Evolutionary conservation across 2,888 invertebrate species (phyloP).

Genomic region (Lamellibrachia satsuma): DNA sequence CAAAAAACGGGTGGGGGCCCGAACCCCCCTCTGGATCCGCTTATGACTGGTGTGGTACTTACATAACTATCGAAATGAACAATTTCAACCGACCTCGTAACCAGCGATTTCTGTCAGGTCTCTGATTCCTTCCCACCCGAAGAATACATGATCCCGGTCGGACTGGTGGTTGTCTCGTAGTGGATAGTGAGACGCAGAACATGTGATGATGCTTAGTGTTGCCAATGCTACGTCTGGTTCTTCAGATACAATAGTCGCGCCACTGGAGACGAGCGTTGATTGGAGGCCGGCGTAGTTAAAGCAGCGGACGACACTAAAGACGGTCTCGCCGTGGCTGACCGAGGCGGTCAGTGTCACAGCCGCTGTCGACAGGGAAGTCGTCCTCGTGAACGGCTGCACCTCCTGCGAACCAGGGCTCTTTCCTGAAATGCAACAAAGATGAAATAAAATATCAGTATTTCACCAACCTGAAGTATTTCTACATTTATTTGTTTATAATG

Average conservation of each 20-base stretch:
- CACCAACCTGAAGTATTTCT: too few relatives aligned
- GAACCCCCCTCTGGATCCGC: too few relatives aligned
- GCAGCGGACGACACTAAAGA: constrained; percentile 2
- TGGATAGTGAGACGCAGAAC: not conserved
- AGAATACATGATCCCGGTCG: not conserved
- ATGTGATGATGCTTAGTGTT: not conserved
- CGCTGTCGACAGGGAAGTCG: not conserved
- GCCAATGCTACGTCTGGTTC: not conserved
- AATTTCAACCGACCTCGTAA: not conserved
- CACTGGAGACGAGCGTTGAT: not conserved
- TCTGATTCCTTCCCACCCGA: not conserved
- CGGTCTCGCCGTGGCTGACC: not conserved
- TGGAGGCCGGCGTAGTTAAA: constrained; percentile 3
- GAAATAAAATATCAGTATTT: not conserved
- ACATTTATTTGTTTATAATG: too few relatives aligned
- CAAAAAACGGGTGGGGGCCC: too few relatives aligned
- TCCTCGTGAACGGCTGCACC: not conserved
- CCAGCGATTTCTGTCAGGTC: not conserved
- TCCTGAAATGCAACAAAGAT: not conserved
- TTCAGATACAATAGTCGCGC: not conserved
- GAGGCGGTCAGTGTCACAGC: not conserved
- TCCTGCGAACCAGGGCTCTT: not conserved
- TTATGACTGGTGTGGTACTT: not conserved
- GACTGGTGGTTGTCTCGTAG: not conserved
- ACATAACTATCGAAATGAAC: not conserved